Conservation (phyloP, 2,797 vertebrate genomes). For the Psittacula derbiana region DNA sequence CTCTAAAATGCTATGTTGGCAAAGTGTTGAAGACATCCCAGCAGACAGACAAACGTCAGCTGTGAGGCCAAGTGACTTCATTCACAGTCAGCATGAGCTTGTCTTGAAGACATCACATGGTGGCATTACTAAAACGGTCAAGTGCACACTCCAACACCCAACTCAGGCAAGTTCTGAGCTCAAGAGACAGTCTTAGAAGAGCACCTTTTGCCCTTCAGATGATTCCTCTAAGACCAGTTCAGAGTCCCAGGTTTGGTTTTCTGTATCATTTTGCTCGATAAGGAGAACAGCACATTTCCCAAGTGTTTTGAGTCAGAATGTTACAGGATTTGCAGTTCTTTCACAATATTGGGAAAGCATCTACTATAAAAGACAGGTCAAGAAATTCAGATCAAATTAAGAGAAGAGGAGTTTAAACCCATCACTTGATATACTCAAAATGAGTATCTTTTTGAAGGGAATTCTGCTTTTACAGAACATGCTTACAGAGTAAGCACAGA, state of each 20-base stretch:
- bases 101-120: background rate
- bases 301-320: background rate
- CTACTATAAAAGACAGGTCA: fast-evolving
- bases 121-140: background rate
- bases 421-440: background rate
- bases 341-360: background rate
- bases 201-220: background rate
- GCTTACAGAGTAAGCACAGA: background rate
- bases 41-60: background rate
- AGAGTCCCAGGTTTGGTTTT: background rate
- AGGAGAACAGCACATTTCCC: background rate
- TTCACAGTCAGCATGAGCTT: background rate
- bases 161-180: background rate
- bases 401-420: background rate
- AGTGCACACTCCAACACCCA: background rate
- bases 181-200: background rate
- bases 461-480: background rate
- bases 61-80: background rate
- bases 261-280: background rate
- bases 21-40: background rate
- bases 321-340: background rate
- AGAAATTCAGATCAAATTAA: background rate
- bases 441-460: background rate
- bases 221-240: background rate
- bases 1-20: background rate